phyloP scores from a whole-genome alignment of 64 coral and sea anemone genomes.

The Actinia equina region DNA sequence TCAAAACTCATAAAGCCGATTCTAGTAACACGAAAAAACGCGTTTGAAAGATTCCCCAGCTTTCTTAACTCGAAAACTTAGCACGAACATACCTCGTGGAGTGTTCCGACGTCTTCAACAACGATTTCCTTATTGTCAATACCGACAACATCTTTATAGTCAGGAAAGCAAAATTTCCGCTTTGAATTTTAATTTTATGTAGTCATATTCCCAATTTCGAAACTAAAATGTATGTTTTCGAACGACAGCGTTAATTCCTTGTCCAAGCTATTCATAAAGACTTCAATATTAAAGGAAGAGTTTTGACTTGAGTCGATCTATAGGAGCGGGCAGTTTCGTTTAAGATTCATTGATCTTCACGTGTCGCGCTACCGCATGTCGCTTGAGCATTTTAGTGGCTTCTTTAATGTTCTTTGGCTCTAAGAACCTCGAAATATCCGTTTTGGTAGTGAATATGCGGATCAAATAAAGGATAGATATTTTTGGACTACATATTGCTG shows the following conservation, averaged over 20 bases:
- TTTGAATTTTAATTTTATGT: neutral
- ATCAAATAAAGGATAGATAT: neutral
- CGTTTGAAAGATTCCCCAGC: neutral
- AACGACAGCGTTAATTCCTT: neutral
- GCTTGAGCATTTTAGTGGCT: neutral
- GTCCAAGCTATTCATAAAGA: neutral
- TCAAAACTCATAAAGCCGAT: neutral
- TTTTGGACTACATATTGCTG: neutral
- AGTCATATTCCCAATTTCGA: neutral
- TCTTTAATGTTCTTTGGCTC: neutral
- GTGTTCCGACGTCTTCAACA: neutral
- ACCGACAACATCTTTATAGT: neutral
- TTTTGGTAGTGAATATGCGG: neutral
- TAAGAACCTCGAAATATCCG: neutral
- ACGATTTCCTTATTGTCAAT: neutral
- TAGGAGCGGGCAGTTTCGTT: neutral
- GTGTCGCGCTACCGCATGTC: neutral
- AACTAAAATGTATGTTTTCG: conserved; percentile 1
- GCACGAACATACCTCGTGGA: neutral
- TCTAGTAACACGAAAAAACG: neutral
- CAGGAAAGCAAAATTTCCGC: neutral
- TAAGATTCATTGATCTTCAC: neutral
- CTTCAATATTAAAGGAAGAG: neutral
- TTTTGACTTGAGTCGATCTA: neutral
- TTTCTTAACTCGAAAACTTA: neutral